Evolutionary conservation across 2,888 invertebrate genomes (phyloP).

Genomic region (Phalangium opilio): DNA sequence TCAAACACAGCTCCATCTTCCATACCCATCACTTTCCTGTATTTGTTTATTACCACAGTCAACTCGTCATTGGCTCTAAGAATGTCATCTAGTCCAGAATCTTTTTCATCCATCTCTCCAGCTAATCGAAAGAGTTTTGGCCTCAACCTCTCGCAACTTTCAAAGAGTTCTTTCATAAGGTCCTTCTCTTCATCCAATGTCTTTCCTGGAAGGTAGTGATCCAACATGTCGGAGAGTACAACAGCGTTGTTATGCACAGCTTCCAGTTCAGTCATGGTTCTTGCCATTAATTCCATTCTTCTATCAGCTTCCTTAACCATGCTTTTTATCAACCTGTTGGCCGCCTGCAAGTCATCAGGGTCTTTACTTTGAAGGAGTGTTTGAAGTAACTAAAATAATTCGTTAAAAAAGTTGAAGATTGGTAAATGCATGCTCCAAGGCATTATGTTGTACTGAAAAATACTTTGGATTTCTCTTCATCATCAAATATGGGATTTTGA

Average conservation of each 20-base stretch:
- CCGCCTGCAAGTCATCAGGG: constrained; percentile 84
- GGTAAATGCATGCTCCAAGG: background rate
- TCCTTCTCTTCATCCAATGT: constrained; percentile 55
- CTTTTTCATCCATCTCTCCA: constrained; percentile 52
- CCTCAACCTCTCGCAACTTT: constrained; percentile 55
- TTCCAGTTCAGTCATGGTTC: constrained; percentile 61
- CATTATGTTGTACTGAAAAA: no score
- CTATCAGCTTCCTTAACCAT: constrained; percentile 90
- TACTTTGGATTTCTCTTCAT: constrained; percentile 61
- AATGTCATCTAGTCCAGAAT: constrained; percentile 47
- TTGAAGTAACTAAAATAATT: constrained; percentile 56
- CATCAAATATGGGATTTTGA: constrained; percentile 46
- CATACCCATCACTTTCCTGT: constrained; percentile 29
- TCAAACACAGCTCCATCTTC: constrained; percentile 2
- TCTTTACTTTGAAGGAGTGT: constrained; percentile 82
- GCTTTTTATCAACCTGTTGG: constrained; percentile 86
- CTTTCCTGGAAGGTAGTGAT: constrained; percentile 46
- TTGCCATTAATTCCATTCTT: constrained; percentile 56
- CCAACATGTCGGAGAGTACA: constrained; percentile 72
- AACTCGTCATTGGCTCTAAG: constrained; percentile 64
- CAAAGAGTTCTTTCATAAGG: constrained; percentile 66
- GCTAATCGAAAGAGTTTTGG: constrained; percentile 55
- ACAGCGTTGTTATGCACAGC: constrained; percentile 67
- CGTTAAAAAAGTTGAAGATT: constrained; percentile 6
- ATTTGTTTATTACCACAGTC: constrained; percentile 54